These are phyloP conservation scores for Jordanella pulchra DNA, from an alignment of 2,797 vertebrate genomes.

Conservation along the genomic window DNA sequence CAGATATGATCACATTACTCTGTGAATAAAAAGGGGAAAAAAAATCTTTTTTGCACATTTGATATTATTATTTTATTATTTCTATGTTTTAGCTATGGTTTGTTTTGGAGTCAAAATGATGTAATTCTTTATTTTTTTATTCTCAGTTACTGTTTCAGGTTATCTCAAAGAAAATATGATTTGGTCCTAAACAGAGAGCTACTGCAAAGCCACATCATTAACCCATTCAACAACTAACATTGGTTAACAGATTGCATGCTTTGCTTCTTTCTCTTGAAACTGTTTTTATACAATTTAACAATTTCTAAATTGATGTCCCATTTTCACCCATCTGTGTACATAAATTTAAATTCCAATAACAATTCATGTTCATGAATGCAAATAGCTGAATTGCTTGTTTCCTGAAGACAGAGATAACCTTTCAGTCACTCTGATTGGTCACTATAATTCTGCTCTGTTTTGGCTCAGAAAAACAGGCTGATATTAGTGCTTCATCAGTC, in stretches of 20 bases:
- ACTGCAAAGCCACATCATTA: background rate
- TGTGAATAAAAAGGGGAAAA: background rate
- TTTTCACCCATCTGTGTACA: conserved; percentile 2
- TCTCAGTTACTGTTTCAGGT: background rate
- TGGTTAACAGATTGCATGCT: conserved; percentile 2
- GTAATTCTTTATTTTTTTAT: background rate
- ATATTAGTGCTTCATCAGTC: background rate
- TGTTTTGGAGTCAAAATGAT: background rate
- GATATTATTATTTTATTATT: too few species aligned
- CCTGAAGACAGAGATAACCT: background rate
- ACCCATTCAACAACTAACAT: background rate
- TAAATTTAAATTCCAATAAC: background rate
- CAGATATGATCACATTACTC: background rate
- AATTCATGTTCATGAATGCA: background rate
- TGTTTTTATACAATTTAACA: background rate
- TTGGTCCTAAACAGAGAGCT: background rate
- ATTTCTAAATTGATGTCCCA: background rate
- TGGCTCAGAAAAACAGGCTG: background rate
- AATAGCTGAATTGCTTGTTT: background rate
- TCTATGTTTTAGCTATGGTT: background rate
- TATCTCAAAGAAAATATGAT: background rate
- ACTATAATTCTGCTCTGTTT: background rate
- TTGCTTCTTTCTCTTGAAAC: background rate
- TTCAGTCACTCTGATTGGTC: background rate
- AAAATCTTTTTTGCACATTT: background rate